phyloP scores from a whole-genome alignment of 2,113 vertebrate genomes.

The Ammospiza caudacuta region DNA sequence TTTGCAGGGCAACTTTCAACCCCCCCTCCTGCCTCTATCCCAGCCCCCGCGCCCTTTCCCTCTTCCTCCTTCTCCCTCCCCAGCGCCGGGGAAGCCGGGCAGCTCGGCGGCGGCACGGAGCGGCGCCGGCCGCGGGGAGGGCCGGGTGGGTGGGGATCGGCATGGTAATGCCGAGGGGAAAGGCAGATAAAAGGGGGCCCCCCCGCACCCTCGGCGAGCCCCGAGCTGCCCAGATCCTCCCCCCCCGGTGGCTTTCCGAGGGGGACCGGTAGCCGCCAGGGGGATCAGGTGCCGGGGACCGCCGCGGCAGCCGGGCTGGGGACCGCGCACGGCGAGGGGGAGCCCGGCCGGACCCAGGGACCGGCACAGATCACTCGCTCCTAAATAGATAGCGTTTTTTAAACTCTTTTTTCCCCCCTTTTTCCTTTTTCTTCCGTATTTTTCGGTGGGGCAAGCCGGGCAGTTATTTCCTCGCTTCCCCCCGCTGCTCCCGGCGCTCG shows the following conservation, averaged over 20 bases:
- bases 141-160: slow-evolving; percentile 3
- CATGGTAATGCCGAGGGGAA: neutral
- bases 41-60: neutral
- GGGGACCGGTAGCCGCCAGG: slow-evolving; percentile 23
- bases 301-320: neutral
- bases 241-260: neutral
- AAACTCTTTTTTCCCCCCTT: neutral
- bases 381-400: neutral
- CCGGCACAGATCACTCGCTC: neutral
- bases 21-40: neutral
- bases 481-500: neutral
- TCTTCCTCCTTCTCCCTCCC: neutral
- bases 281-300: slow-evolving; percentile 58
- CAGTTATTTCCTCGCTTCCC: neutral
- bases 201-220: neutral
- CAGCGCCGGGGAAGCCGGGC: neutral
- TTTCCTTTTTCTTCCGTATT: neutral
- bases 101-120: neutral
- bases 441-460: neutral
- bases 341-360: neutral
- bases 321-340: neutral
- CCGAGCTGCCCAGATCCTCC: neutral
- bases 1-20: slow-evolving; percentile 33
- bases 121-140: neutral
- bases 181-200: neutral